Percentiles rank a stretch among this genome's conserved stretches.
phyloP scores from a whole-genome alignment of 2,113 vertebrate species.

The Psilopogon haemacephalus region DNA sequence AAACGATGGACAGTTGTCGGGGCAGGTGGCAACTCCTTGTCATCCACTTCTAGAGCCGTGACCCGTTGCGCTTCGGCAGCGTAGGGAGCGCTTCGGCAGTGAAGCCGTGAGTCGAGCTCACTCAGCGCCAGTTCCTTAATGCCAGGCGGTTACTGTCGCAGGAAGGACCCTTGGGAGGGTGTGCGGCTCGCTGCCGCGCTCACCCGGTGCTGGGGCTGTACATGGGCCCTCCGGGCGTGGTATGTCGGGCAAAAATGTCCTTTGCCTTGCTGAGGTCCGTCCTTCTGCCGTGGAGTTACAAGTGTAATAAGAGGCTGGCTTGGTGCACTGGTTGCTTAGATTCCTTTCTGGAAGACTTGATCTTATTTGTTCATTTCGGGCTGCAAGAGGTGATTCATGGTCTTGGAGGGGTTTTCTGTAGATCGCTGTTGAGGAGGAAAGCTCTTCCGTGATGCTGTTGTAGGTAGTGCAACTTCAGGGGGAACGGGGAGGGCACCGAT shows the following conservation, averaged over 20 bases:
- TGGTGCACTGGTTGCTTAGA: not conserved
- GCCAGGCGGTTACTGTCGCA: accelerated
- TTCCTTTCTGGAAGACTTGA: not conserved
- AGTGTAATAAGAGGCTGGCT: not conserved
- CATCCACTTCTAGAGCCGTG: not conserved
- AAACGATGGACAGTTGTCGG: accelerated
- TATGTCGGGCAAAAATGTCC: accelerated
- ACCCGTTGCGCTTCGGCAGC: no score
- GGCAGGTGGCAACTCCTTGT: accelerated
- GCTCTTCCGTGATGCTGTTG: not conserved
- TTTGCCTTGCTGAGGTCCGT: accelerated
- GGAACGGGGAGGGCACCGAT: not conserved
- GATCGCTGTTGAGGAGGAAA: not conserved
- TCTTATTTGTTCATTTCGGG: not conserved
- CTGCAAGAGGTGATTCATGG: not conserved
- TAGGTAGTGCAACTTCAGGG: not conserved
- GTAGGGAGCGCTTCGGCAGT: accelerated
- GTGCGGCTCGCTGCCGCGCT: accelerated
- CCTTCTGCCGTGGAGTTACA: not conserved
- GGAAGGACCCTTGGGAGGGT: accelerated
- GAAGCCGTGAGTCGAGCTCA: not conserved
- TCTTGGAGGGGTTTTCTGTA: accelerated
- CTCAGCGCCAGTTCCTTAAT: accelerated
- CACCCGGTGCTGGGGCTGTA: no score
- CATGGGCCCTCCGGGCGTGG: accelerated